Base-by-base conservation (phyloP, 2,888 invertebrate species). In the Opisthograptis luteolata region DNA sequence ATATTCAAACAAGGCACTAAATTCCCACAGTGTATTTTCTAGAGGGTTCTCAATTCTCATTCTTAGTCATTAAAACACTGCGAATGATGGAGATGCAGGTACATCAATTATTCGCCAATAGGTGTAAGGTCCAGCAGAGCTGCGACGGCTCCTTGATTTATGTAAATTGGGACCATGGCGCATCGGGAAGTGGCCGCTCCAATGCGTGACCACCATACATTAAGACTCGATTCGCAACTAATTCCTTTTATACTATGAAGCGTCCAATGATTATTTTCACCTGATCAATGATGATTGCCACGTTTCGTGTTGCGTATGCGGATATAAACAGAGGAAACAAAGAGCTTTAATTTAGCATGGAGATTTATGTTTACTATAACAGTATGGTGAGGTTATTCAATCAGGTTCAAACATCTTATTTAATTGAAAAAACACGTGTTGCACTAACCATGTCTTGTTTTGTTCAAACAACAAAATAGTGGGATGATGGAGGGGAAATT, bases 141-240 rank as follows among this genome's bases (percentile, higher is more conserved):
- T 63, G 62, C 67, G 60, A 58, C 58, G 68, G 66, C 58, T 66
- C 61, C 73, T 74, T 81, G 81, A 81, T 81, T 81, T 79, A 81
- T 81, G 77, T 73, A 80, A 76, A 81, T 81, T 78, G 76, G 68
- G 69, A 68, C 61, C 70, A 69, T 66, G 37, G 28, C 37, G 72
- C 64, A 64, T 70, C 64, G 62, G 59, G 64, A 65, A 64, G 68
- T 59, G 60, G 63, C 58, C 56, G 60, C 43, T 40, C 8, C 37
- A 20, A 71, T 69, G 68, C 67, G 62, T 71, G 68, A 68, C 68
- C 63, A 65, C 58, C 53, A 49, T 56, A 52, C 53, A 54, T 54
- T 60, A 54, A 51, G 40, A 43, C 20, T 24, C 36, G 43, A 58
- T 58, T 44, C 45, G 46, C 55, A 53, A 53, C 40, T 51, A 55